Conservation (phyloP, 2,797 vertebrate genomes). For the Microctenopoma steveboyesi region DNA sequence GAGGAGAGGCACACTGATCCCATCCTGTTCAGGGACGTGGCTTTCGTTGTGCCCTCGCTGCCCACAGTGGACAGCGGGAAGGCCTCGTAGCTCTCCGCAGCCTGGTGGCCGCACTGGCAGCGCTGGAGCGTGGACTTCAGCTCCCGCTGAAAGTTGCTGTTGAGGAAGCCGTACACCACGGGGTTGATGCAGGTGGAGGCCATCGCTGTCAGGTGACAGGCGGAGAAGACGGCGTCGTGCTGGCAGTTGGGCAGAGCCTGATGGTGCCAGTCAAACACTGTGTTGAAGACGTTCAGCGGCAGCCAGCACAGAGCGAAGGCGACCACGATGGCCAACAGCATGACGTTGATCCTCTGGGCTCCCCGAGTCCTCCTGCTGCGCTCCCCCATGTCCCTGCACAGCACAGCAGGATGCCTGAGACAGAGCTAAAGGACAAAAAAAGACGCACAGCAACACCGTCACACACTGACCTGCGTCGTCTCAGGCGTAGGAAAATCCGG, state of each 20-base stretch:
- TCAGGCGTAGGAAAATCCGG: conserved; percentile 85
- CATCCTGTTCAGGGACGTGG: conserved; percentile 74
- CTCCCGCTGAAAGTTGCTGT: conserved; percentile 87
- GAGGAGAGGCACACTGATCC: conserved; percentile 47
- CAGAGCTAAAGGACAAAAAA: conserved; percentile 9
- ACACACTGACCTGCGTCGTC: conserved; percentile 73
- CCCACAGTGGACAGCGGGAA: conserved; percentile 84
- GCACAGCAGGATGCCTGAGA: conserved; percentile 49
- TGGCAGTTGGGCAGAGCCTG: conserved; percentile 82
- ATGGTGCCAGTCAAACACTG: conserved; percentile 87
- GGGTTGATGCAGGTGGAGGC: conserved; percentile 86
- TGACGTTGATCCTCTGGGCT: conserved; percentile 80
- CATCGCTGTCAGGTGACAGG: conserved; percentile 85
- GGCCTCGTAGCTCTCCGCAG: conserved; percentile 81
- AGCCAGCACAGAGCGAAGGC: conserved; percentile 87
- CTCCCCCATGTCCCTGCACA: conserved; percentile 80
- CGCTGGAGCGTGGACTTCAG: conserved; percentile 78
- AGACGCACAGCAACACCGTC: neutral
- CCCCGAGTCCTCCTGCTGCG: conserved; percentile 74
- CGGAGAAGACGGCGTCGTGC: conserved; percentile 85
- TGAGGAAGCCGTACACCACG: conserved; percentile 86
- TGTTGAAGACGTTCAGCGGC: conserved; percentile 86
- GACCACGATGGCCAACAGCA: conserved; percentile 82
- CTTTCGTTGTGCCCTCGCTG: conserved; percentile 82
- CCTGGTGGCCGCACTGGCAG: conserved; percentile 74